phyloP scores from a whole-genome alignment of 2,888 invertebrate species.

The Asteroscopus sphinx region DNA sequence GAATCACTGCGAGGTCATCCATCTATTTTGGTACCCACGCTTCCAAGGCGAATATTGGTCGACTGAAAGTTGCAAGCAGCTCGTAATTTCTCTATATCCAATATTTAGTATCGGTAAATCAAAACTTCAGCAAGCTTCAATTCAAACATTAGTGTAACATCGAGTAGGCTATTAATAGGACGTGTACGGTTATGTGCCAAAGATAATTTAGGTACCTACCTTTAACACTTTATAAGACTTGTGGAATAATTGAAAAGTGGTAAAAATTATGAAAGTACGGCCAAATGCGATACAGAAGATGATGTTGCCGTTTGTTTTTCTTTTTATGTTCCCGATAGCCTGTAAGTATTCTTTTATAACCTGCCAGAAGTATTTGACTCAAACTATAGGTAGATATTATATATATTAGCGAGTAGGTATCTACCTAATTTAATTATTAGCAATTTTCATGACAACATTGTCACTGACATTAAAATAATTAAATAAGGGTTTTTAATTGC shows the following conservation, averaged over 20 bases:
- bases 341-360: constrained; percentile 29
- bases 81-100: constrained; percentile 10
- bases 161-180: constrained; percentile 22
- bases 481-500: too few species aligned
- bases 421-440: too few species aligned
- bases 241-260: constrained; percentile 18
- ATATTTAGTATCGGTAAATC: neutral
- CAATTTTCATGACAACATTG: too few species aligned
- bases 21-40: constrained; percentile 44
- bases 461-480: too few species aligned
- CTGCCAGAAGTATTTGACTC: neutral
- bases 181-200: constrained; percentile 16
- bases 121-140: constrained; percentile 1
- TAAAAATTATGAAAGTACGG: constrained; percentile 10
- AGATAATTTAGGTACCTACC: neutral
- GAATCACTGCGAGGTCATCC: constrained; percentile 48
- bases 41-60: constrained; percentile 15
- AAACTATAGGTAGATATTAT: too few species aligned
- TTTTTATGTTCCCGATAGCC: constrained; percentile 11
- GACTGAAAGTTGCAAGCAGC: constrained; percentile 23
- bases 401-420: too few species aligned
- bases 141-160: neutral
- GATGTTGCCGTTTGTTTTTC: constrained; percentile 15
- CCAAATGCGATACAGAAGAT: constrained; percentile 4
- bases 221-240: constrained; percentile 5